These are phyloP conservation scores for Netelia inedita DNA, from an alignment of 2,888 invertebrate species.

Conservation along the genomic window DNA sequence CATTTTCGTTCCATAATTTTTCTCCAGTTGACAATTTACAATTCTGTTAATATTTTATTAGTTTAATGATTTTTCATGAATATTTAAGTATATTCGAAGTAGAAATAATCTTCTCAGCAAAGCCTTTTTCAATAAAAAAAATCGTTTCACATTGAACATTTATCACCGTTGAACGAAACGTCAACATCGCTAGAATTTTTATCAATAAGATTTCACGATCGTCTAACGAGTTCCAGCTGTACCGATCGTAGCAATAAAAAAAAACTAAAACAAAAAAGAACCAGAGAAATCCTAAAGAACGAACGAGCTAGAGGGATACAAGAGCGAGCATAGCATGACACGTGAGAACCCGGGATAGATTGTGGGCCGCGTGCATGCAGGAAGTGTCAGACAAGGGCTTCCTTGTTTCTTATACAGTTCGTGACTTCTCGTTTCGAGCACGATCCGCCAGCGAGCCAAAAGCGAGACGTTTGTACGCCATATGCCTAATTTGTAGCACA, in stretches of 20 bases:
- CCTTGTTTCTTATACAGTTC: constrained; percentile 78
- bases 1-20: no score
- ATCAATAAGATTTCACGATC: constrained; percentile 50
- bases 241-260: constrained; percentile 5
- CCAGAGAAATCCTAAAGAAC: neutral
- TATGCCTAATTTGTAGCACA: constrained; percentile 37
- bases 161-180: constrained; percentile 16
- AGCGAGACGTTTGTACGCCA: constrained; percentile 18
- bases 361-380: constrained; percentile 50
- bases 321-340: constrained; percentile 45
- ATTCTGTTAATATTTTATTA: neutral
- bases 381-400: constrained; percentile 74
- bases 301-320: constrained; percentile 24
- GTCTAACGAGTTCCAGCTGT: constrained; percentile 52
- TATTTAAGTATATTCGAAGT: no score
- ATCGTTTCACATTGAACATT: neutral
- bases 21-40: no score
- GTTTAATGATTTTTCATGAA: neutral
- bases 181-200: constrained; percentile 15
- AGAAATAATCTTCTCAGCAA: neutral
- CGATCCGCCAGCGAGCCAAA: constrained; percentile 38
- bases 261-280: constrained; percentile 16
- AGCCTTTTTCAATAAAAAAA: neutral
- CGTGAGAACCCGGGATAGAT: constrained; percentile 60
- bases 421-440: constrained; percentile 76